Conservation (phyloP, 2,888 invertebrate genomes). For the Aspidiotus rigidus region DNA sequence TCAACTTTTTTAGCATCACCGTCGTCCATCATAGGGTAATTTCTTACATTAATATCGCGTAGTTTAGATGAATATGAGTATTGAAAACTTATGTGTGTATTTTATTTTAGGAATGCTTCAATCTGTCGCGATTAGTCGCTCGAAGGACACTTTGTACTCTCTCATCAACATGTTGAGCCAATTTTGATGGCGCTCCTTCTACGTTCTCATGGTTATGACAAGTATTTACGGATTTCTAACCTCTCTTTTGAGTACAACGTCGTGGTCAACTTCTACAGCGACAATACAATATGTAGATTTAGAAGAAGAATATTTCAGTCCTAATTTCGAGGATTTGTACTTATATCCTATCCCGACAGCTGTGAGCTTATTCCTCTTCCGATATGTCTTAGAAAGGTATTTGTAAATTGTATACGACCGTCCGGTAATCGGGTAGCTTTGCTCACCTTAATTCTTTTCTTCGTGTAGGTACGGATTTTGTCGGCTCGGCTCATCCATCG, state of each 20-base stretch:
- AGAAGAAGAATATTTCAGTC: slow-evolving; percentile 58
- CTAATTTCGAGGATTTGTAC: slow-evolving; percentile 64
- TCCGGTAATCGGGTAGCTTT: not conserved
- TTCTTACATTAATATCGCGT: too few relatives aligned
- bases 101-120: too few relatives aligned
- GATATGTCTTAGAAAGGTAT: slow-evolving; percentile 75
- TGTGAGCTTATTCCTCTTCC: slow-evolving; percentile 60
- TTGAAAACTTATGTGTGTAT: too few relatives aligned
- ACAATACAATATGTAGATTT: slow-evolving; percentile 82
- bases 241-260: slow-evolving; percentile 67
- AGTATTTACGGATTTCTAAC: slow-evolving; percentile 39
- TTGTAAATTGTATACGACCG: not conserved
- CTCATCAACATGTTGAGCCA: too few relatives aligned
- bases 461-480: slow-evolving; percentile 62
- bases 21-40: too few relatives aligned
- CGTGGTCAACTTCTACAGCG: slow-evolving; percentile 87
- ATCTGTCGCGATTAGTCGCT: too few relatives aligned
- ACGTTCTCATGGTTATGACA: not conserved
- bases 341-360: slow-evolving; percentile 73
- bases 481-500: slow-evolving; percentile 69
- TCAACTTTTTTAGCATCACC: too few relatives aligned
- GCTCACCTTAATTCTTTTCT: not conserved
- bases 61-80: too few relatives aligned
- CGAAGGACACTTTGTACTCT: too few relatives aligned
- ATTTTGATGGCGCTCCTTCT: not conserved